Conservation (phyloP, 2,113 vertebrate genomes). For the Hyperoodon ampullatus region DNA sequence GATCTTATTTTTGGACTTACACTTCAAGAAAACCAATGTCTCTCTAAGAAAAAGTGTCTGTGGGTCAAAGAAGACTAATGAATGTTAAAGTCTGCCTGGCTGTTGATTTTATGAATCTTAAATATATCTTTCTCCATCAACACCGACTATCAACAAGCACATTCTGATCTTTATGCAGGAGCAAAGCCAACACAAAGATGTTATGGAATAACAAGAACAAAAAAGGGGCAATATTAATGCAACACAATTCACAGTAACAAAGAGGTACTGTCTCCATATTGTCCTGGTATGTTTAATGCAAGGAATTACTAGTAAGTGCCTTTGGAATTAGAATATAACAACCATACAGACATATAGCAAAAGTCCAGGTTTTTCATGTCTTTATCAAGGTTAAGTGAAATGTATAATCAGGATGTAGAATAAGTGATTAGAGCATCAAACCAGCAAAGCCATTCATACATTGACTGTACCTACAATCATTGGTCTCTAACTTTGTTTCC, state of each 20-base stretch:
- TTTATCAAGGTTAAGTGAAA: neutral
- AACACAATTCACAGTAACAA: neutral
- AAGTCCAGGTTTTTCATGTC: neutral
- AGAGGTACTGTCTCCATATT: neutral
- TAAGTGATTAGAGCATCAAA: neutral
- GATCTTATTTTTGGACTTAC: neutral
- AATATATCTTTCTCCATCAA: neutral
- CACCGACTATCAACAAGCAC: neutral
- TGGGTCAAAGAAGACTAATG: neutral
- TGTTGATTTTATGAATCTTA: neutral
- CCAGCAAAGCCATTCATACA: neutral
- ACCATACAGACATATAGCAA: neutral
- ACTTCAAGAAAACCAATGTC: neutral
- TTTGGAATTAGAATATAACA: neutral
- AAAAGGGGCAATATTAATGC: accelerated
- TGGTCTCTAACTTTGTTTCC: neutral
- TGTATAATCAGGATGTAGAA: neutral
- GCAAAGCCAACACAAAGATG: neutral
- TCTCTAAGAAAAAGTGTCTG: neutral
- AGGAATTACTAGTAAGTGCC: neutral
- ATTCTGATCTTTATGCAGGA: neutral
- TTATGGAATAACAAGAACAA: neutral
- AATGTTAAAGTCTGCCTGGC: neutral
- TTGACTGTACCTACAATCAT: neutral
- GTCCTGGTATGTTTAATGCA: neutral